Evolutionary conservation across 2,113 vertebrate genomes (phyloP).

Genomic region (Microtus oregoni): DNA sequence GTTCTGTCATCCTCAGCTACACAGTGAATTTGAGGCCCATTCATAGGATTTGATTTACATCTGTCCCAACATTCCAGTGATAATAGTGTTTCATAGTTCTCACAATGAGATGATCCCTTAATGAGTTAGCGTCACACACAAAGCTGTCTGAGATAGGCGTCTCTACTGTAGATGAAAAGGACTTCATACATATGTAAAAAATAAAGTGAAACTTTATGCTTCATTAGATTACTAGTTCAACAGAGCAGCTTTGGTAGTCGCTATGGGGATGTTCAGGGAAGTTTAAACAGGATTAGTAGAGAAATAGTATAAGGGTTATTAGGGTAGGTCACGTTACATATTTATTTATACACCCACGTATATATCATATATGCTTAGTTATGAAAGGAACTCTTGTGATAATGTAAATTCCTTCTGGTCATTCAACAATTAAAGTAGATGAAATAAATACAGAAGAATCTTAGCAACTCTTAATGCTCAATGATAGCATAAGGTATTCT

Average conservation of each 20-base stretch:
- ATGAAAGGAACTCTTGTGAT: neutral
- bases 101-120: neutral
- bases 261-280: neutral
- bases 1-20: neutral
- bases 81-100: neutral
- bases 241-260: neutral
- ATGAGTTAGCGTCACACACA: neutral
- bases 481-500: neutral
- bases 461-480: neutral
- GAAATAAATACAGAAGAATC: neutral
- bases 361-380: neutral
- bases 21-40: neutral
- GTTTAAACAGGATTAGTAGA: neutral
- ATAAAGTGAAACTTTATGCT: neutral
- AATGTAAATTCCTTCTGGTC: neutral
- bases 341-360: neutral
- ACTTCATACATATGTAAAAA: neutral
- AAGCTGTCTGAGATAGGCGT: neutral
- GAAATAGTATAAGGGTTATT: slow-evolving; percentile 4
- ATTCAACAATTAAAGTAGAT: neutral
- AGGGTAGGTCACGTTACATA: neutral
- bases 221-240: neutral
- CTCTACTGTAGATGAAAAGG: neutral
- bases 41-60: neutral
- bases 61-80: neutral